Evolutionary conservation across 2,797 vertebrate species (phyloP).

Genomic region (Sebastolobus alascanus): DNA sequence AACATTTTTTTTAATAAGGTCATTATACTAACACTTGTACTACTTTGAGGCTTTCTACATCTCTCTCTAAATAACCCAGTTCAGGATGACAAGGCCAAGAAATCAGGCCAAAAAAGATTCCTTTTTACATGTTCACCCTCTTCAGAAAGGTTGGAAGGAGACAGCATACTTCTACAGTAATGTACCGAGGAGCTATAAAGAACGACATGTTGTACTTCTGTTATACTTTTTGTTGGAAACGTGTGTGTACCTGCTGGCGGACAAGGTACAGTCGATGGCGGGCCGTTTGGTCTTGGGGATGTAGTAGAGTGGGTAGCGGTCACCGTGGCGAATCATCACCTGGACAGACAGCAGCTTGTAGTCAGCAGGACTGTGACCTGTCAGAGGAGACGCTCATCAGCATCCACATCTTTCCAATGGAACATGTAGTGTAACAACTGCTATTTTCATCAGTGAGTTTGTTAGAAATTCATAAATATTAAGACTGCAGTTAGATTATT

Average conservation of each 20-base stretch:
- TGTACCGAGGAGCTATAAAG: background rate
- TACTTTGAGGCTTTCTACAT: background rate
- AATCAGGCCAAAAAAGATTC: background rate
- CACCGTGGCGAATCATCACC: conserved; percentile 97
- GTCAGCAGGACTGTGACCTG: conserved; percentile 95
- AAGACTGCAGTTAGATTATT: background rate
- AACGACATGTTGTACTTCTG: background rate
- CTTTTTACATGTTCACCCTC: no score
- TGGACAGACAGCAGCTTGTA: conserved; percentile 95
- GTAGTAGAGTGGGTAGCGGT: conserved; percentile 95
- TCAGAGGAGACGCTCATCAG: conserved; percentile 34
- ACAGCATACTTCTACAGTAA: background rate
- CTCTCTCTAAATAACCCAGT: background rate
- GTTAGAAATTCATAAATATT: no score
- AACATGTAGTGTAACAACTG: background rate
- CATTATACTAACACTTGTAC: background rate
- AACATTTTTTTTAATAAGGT: background rate
- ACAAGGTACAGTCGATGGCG: conserved; percentile 92
- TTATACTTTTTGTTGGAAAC: background rate
- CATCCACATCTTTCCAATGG: background rate
- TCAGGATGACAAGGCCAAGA: no score
- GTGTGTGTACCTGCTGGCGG: conserved; percentile 85
- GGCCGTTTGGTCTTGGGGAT: conserved; percentile 96
- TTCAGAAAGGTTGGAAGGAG: background rate
- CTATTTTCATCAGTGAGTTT: no score